Base-by-base conservation (phyloP, 2,113 vertebrate genomes). In the Eudyptes chrysolophus region DNA sequence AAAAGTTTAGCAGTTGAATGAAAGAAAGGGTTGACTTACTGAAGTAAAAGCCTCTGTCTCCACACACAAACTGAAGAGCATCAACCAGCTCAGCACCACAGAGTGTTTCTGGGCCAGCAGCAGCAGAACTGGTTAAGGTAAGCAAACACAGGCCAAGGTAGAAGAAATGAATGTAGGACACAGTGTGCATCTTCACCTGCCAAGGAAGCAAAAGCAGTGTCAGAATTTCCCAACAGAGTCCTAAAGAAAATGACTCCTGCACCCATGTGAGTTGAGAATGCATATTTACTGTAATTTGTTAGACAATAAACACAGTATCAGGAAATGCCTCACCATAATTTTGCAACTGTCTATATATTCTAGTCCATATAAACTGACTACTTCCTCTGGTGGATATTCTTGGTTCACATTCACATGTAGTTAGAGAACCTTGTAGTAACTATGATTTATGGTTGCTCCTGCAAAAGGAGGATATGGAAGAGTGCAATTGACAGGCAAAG, bases 1-100 rank as follows among this genome's bases (percentile, higher is more conserved):
- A 93, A 94, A 94, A 87, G 68, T 92, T 96, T 82, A 94, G 96
- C 38, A 97, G 94, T 90, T 96, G 98, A 97, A 98, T 87, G 97
- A 98, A 97, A 97, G 97, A 98, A 98, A 98, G 95, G 48, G 84
- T 98, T 98, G 98, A 99, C 99, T 99, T 99, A 99, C 99, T 99
- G 99, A 99, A 99, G 98, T 99, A 99, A 98, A 99, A 99, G 98
- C 99, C 99, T 98, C 99, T 99, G 90, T 99, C 99, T 98, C 99
- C 99, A 92, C 99, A 99, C 96, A 99, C 99, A 87, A 99, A 99
- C 98, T 99, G 99, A 97, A 99, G 99, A 97, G 99, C 99, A 89
- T 99, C 99, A 96, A 99, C 99, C 97, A 99, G 98, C 98, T 99
- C 99, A 96, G 99, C 99, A 97, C 99, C 99, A 85, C 99, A 99